phyloP scores from a whole-genome alignment of 2,888 invertebrate species.

The Autographa pulchrina region DNA sequence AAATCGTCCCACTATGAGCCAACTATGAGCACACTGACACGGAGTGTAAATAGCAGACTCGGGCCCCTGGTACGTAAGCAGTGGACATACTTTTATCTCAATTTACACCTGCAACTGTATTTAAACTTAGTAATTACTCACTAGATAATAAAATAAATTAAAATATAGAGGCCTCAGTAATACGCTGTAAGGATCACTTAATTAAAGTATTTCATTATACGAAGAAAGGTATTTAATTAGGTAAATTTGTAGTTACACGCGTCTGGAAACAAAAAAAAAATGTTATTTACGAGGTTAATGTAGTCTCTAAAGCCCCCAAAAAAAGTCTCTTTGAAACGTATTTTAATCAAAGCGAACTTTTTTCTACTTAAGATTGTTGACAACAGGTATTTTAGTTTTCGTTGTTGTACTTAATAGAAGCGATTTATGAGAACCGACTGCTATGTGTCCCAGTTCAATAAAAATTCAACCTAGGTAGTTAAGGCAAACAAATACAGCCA shows the following conservation, averaged over 20 bases:
- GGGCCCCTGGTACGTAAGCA: slow-evolving; percentile 13
- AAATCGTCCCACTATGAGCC: too few relatives aligned
- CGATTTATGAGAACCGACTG: too few relatives aligned
- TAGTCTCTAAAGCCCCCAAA: neutral
- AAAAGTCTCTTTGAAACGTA: too few relatives aligned
- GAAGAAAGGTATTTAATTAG: neutral
- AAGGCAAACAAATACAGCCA: too few relatives aligned
- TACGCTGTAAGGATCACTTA: slow-evolving; percentile 8
- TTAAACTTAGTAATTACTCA: slow-evolving; percentile 18
- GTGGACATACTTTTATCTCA: slow-evolving; percentile 37
- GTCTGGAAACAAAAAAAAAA: neutral
- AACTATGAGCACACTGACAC: too few relatives aligned
- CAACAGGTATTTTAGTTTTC: too few relatives aligned
- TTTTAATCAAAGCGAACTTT: too few relatives aligned
- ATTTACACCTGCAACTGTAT: slow-evolving; percentile 34
- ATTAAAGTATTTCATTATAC: slow-evolving; percentile 3
- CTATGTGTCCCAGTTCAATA: too few relatives aligned
- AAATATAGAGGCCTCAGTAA: slow-evolving; percentile 15
- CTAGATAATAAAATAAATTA: slow-evolving; percentile 21
- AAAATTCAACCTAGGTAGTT: too few relatives aligned
- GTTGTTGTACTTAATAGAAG: too few relatives aligned
- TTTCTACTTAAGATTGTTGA: too few relatives aligned
- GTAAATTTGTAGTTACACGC: slow-evolving; percentile 1
- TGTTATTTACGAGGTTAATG: neutral
- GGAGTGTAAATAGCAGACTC: too few relatives aligned